Evolutionary conservation across 2,113 vertebrate species (phyloP).

Genomic region (Mesocricetus auratus): DNA sequence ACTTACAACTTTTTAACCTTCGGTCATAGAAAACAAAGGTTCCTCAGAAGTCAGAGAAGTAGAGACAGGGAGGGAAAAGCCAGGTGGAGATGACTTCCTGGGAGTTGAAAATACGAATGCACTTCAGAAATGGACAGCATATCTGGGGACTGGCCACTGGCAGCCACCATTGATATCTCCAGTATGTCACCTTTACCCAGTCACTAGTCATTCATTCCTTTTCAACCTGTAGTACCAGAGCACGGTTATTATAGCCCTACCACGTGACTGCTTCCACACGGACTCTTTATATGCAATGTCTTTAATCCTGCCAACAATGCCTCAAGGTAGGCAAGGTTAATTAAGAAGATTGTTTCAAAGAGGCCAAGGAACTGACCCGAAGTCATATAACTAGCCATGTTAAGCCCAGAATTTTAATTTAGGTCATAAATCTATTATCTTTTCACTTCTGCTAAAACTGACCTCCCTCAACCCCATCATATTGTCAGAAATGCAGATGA

Average conservation of each 20-base stretch:
- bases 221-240: not conserved
- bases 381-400: not conserved
- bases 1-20: not conserved
- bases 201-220: not conserved
- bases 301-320: not conserved
- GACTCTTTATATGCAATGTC: not conserved
- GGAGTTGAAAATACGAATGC: not conserved
- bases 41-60: not conserved
- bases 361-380: not conserved
- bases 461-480: not conserved
- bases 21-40: not conserved
- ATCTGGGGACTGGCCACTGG: not conserved
- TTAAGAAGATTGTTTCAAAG: not conserved
- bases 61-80: not conserved
- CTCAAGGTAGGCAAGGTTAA: not conserved
- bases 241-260: not conserved
- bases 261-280: rapidly evolving
- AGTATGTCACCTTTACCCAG: not conserved
- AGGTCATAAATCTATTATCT: not conserved
- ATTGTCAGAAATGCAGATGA: not conserved
- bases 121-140: not conserved
- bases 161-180: not conserved
- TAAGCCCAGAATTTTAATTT: not conserved
- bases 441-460: not conserved
- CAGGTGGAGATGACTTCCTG: not conserved